Base-by-base conservation (phyloP, 1,140 invertebrate species). In the Micrasema minimum region DNA sequence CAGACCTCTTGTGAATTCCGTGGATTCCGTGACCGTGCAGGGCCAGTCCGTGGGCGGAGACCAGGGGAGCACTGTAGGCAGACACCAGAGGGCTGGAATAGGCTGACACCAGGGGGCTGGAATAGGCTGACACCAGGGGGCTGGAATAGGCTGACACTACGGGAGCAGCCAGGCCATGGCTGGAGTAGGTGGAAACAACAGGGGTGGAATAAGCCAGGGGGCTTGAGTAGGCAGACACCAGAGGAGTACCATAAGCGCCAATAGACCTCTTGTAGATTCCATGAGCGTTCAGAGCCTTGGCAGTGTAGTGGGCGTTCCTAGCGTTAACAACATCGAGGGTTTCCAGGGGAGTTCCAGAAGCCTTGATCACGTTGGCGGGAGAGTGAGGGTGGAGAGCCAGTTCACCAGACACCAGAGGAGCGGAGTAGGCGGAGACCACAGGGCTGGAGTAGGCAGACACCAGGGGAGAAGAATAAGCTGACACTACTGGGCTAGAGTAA, bases 271-370 rank as follows among this genome's bases (percentile, higher is more conserved):
- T 66, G 72, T 82, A 80, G 66, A 77, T 75, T 62, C 75, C 68
- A 57, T 74, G 77, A 22, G 75, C 69, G 18, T 67, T 66, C 9
- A 81, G 68, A n/a, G 79, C 77, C 72, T 80, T 82, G 26, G 79
- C 77, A 46, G 77, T 77, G 66, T 77, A 77, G 75, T 82, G 79
- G n/a, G 82, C 82, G 62, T 82, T 79, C 61, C 82, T 77, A 31
- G 85, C 85, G 16, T 84, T 80, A 50, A 84, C 82, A 0, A 85
- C 62, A 9, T 72, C 65, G 46, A 59, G 72, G 80, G 81, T 78
- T 78, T 81, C 74, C 50, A 76, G 5, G 59, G 66, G 81, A n/a
- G 82, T 18, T 59, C 69, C 73, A 23, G 35, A 41, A 22, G 59
- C 51, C 37, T 53, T 37, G 23, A 61, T 31, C 7, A 75, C 35